Percentiles rank a stretch among this genome's conserved stretches.
phyloP scores from a whole-genome alignment of 2,888 invertebrate species.

The Agonum fuliginosum region DNA sequence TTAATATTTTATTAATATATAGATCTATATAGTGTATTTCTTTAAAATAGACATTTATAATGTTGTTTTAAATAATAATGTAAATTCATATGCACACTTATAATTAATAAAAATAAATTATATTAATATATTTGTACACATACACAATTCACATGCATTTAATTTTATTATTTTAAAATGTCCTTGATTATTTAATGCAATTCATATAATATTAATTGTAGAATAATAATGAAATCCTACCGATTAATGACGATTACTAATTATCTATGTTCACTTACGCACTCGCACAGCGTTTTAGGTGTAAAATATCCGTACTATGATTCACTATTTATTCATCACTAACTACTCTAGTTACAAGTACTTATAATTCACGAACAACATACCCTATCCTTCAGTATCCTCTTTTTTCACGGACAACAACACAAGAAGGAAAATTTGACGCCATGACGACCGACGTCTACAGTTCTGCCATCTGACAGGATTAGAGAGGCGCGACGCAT shows the following conservation, averaged over 20 bases:
- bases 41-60: too few relatives aligned
- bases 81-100: too few relatives aligned
- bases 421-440: conserved; percentile 43
- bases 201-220: too few relatives aligned
- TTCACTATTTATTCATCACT: conserved; percentile 22
- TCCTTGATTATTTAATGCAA: too few relatives aligned
- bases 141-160: too few relatives aligned
- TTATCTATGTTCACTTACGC: conserved; percentile 22
- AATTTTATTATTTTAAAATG: too few relatives aligned
- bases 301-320: background rate
- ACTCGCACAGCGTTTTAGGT: background rate
- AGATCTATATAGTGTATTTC: too few relatives aligned
- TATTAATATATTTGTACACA: too few relatives aligned
- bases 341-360: conserved; percentile 11
- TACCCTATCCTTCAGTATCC: conserved; percentile 46
- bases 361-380: background rate
- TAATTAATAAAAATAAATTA: too few relatives aligned
- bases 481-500: background rate
- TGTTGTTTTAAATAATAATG: too few relatives aligned
- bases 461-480: conserved; percentile 50
- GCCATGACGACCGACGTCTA: conserved; percentile 49
- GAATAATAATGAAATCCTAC: too few relatives aligned
- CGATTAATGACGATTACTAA: too few relatives aligned
- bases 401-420: conserved; percentile 45
- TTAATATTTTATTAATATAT: background rate